A percentile compares a stretch with the other conserved stretches of the same genome.
Evolutionary conservation across 1,140 invertebrate genomes (phyloP).

Genomic region (Hyposmocoma kahamanoa): DNA sequence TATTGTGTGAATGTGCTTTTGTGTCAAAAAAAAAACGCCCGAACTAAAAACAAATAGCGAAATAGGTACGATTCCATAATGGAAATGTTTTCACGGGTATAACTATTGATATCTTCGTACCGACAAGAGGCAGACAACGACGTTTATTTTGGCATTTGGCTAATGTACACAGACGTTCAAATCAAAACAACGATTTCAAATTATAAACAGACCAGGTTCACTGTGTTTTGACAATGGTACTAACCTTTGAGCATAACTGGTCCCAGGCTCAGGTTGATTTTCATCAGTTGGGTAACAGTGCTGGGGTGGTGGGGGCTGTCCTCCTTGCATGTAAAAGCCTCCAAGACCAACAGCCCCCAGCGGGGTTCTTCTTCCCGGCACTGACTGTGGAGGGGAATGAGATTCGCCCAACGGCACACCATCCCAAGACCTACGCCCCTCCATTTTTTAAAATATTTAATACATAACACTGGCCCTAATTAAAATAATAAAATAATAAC

Average conservation of each 20-base stretch:
- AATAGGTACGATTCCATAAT: too few species aligned
- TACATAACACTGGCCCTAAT: constrained; percentile 27
- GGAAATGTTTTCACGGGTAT: too few species aligned
- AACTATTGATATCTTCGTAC: too few species aligned
- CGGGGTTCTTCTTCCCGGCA: constrained; percentile 84
- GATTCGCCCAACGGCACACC: constrained; percentile 64
- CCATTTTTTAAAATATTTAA: constrained; percentile 44
- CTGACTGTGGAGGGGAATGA: constrained; percentile 74
- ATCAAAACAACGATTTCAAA: too few species aligned
- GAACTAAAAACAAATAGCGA: too few species aligned
- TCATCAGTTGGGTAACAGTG: constrained; percentile 81
- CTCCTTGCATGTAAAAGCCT: constrained; percentile 82
- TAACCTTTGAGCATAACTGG: constrained; percentile 66
- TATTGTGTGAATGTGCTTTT: too few species aligned
- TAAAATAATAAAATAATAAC: not conserved
- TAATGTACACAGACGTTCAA: too few species aligned
- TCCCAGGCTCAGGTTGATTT: constrained; percentile 81
- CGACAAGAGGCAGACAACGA: too few species aligned
- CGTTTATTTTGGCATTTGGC: too few species aligned
- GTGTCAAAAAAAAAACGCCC: too few species aligned
- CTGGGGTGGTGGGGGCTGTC: constrained; percentile 73
- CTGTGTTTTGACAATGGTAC: too few species aligned
- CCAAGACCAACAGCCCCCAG: constrained; percentile 87
- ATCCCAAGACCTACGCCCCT: constrained; percentile 64
- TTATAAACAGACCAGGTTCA: too few species aligned